A percentile compares a stretch with the other conserved stretches of the same genome.
Conservation (phyloP, 2,797 vertebrate genomes). For the Scomberomorus guttatus region DNA sequence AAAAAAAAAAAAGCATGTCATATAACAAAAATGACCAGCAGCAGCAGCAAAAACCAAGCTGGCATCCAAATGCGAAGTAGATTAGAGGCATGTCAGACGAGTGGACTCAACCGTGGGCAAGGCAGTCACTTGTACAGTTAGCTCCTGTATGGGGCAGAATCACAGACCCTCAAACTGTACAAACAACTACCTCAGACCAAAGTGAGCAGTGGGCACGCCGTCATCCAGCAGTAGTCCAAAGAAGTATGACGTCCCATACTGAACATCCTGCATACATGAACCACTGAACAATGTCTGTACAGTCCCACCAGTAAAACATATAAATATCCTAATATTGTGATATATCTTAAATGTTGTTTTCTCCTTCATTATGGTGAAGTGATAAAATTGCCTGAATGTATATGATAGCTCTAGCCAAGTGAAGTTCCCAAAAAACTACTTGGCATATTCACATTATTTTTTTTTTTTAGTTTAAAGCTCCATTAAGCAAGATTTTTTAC, state of each 20-base stretch:
- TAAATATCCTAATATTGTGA: too few species aligned
- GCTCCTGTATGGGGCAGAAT: constrained; percentile 99
- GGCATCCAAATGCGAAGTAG: constrained; percentile 9
- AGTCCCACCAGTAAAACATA: neutral
- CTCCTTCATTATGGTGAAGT: neutral
- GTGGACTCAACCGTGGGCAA: constrained; percentile 94
- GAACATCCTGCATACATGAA: neutral
- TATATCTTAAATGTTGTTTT: neutral
- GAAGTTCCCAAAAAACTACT: too few species aligned
- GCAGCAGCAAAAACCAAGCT: neutral
- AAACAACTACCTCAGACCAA: constrained; percentile 99
- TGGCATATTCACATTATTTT: too few species aligned
- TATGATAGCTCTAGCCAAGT: too few species aligned
- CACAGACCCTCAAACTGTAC: constrained; percentile 99
- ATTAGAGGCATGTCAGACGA: constrained; percentile 53
- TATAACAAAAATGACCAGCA: neutral
- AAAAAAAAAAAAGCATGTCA: neutral
- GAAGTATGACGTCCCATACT: neutral
- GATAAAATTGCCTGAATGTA: too few species aligned
- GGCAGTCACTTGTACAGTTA: constrained; percentile 99
- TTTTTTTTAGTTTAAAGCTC: too few species aligned
- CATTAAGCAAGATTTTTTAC: too few species aligned
- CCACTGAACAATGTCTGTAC: neutral
- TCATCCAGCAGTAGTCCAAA: constrained; percentile 3
- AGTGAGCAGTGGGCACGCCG: constrained; percentile 81